Evolutionary conservation across 2,113 vertebrate genomes (phyloP).

Genomic region (Colossoma macropomum): DNA sequence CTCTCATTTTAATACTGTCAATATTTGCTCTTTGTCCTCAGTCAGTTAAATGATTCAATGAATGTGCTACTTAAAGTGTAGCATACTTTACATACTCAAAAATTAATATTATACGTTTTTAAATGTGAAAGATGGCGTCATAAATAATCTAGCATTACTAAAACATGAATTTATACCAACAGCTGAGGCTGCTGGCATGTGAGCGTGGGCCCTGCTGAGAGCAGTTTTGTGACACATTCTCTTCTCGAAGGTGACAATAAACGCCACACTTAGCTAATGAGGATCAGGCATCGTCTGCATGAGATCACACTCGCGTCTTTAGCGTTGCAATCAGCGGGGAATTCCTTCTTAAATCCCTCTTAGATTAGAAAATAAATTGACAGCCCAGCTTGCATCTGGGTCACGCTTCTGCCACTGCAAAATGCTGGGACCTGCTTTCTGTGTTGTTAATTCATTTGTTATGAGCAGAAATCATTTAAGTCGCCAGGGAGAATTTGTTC

Average conservation of each 20-base stretch:
- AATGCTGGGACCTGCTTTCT: conserved; percentile 65
- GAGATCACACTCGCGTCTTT: conserved; percentile 64
- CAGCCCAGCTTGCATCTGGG: conserved; percentile 71
- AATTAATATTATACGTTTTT: too few species aligned
- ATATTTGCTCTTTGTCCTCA: neutral
- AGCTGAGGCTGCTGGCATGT: conserved; percentile 24
- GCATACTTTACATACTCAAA: neutral
- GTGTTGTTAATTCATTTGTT: conserved; percentile 62
- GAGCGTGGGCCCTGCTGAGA: conserved; percentile 20
- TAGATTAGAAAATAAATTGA: conserved; percentile 78
- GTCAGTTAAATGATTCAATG: neutral
- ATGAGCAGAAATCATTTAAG: conserved; percentile 51
- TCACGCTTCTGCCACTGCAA: conserved; percentile 64
- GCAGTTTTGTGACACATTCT: conserved; percentile 48
- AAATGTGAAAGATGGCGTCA: neutral
- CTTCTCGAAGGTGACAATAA: conserved; percentile 64
- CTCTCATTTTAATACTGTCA: neutral
- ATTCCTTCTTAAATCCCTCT: conserved; percentile 71
- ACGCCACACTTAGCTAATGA: conserved; percentile 71
- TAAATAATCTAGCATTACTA: neutral
- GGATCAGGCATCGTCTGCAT: conserved; percentile 64
- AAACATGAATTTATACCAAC: conserved; percentile 9
- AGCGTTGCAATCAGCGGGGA: conserved; percentile 69
- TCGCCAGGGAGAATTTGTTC: conserved; percentile 35
- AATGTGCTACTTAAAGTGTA: neutral